phyloP scores from a whole-genome alignment of 1,140 invertebrate genomes.

The Euwallacea similis region DNA sequence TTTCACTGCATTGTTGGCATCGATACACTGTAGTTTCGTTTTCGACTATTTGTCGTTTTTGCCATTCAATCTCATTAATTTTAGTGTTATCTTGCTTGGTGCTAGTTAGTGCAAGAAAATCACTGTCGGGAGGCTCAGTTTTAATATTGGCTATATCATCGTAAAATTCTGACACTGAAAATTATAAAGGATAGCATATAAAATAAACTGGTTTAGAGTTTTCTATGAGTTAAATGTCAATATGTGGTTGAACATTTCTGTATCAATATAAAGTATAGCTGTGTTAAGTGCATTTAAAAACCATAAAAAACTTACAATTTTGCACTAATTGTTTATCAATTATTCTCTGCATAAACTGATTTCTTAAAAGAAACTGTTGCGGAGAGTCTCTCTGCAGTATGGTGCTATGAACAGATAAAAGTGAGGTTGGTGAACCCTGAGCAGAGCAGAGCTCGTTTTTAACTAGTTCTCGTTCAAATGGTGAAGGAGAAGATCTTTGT shows the following conservation, averaged over 20 bases:
- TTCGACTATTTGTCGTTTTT: slow-evolving; percentile 31
- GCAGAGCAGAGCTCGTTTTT: slow-evolving; percentile 14
- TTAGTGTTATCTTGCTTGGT: neutral
- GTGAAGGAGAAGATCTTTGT: neutral
- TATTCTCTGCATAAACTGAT: neutral
- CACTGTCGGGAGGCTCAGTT: slow-evolving; percentile 4
- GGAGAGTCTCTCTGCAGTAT: slow-evolving; percentile 13
- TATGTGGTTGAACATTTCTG: too few relatives aligned
- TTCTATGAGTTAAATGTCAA: too few relatives aligned
- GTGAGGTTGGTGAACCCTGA: slow-evolving; percentile 13
- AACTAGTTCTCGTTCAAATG: slow-evolving; percentile 22
- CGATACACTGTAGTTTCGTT: slow-evolving; percentile 43
- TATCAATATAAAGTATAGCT: too few relatives aligned
- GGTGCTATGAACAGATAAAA: slow-evolving; percentile 12
- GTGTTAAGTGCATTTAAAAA: too few relatives aligned
- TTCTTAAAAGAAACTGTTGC: slow-evolving; percentile 3
- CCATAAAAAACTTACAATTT: too few relatives aligned
- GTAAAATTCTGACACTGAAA: too few relatives aligned
- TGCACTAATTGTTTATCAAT: too few relatives aligned
- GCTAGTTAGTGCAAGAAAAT: neutral
- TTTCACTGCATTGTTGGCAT: slow-evolving; percentile 41
- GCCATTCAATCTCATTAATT: slow-evolving; percentile 14
- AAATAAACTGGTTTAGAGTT: too few relatives aligned
- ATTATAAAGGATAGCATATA: neutral
- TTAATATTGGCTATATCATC: neutral